Evolutionary conservation across 2,888 invertebrate genomes (phyloP), one percentile per base, ranked within the genome.

Genomic region (Cataglyphis altisquamis): DNA sequence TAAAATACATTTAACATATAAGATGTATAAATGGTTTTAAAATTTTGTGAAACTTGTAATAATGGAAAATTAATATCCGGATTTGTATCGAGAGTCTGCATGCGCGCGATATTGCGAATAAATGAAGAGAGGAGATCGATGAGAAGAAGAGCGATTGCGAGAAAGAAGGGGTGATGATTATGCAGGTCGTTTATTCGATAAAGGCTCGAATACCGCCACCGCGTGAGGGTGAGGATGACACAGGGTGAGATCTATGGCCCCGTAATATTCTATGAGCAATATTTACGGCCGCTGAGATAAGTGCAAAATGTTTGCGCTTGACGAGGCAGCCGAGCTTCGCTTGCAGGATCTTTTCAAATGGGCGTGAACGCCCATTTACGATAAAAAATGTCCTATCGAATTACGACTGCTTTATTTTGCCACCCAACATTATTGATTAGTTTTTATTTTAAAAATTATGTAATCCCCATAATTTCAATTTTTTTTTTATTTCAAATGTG

Each of bases 241-340:
- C 82, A 60, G 74, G 88, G 80, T 82, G 91, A 92, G 93, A 93
- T 93, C 93, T 92, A 93, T 92, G 92, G 91, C 90, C 90, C 90
- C 87, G 91, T 92, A 92, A 93, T 93, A 93, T 93, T 93, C 93
- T 92, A 92, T 92, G 92, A 92, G 93, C 93, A 92, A 93, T 93
- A 93, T 93, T 93, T 93, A 93, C 92, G 92, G 92, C 86, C 90
- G 88, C 89, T 84, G 90, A 92, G 93, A 93, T 93, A 93, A 93
- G 92, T 92, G 91, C 91, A 92, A 87, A 87, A 91, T 91, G 92
- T 92, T 92, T 91, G 91, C 91, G 87, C 85, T 77, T 82, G 84
- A 82, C 84, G 85, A 81, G 81, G 84, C 60, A 84, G 78, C 83
- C 86, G 62, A 66, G 68, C 63, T 82, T 82, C 74, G 82, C 83